Base-by-base conservation (phyloP, 2,113 vertebrate species). In the Ammodytes dubius region DNA sequence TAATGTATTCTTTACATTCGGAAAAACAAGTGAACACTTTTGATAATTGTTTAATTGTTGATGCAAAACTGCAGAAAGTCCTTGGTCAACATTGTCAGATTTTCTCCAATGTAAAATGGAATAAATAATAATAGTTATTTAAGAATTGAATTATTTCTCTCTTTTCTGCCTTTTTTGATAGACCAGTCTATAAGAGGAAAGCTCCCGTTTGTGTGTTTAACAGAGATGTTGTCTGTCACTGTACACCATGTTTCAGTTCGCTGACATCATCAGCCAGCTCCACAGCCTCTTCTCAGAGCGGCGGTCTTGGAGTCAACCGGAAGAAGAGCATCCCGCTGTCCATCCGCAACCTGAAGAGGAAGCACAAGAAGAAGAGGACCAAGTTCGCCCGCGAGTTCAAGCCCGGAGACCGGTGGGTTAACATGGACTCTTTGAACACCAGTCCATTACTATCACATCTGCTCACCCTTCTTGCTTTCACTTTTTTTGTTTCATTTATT, bases 331-430 rank as follows among this genome's bases (percentile, higher is more conserved):
- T 99, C 84, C 98, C 98, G 0, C 95, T 99, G 7, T 99, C 98
- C 46, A 98, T 99, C 91, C 97, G 97, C 67, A 99, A 99, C 91
- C 91, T 99, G 56, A 99, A 99, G 92, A 95, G 97, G 70, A 99
- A 99, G 81, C 98, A 99, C 94, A 99, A 99, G 95, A 97, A 99
- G 93, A 99, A 99, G 95, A 98, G 98, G 94, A 98, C 96, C 13
- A 99, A 98, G 88, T 95, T 98, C 82, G 97, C 97, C 7, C 94
- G 97, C 4, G 98, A 99, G 91, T 98, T 99, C 90, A 99, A 97
- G 87, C 96, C 97, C 0, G 98, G 98, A 47, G 98, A 99, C 93
- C 97, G 98, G 98, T 98, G 86, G 66, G 94, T 84, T 19, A 3
- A 50, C 47, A 4, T 6, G 19, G 15, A 17, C 4, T 11, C 13